phyloP scores from a whole-genome alignment of 2,888 invertebrate species.

The Noctuana brunneofusca region DNA sequence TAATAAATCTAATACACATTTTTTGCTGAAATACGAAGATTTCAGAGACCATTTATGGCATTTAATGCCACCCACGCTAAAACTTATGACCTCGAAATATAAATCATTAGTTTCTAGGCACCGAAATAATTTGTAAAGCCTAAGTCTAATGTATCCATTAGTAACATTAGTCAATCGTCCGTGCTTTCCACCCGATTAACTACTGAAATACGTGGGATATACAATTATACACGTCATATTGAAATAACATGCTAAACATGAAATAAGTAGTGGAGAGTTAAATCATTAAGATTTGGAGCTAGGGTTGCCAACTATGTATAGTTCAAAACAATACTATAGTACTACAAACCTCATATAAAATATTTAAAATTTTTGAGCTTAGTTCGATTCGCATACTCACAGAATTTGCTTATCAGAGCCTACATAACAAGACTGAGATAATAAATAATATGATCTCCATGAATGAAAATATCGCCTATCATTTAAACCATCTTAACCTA shows the following conservation, averaged over 20 bases:
- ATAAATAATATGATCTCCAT: too few relatives aligned
- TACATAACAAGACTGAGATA: too few relatives aligned
- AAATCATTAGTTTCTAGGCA: conserved; percentile 24
- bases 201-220: background rate
- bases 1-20: background rate
- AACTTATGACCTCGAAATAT: conserved; percentile 14
- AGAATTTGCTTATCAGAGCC: too few relatives aligned
- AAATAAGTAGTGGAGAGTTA: too few relatives aligned
- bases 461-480: too few relatives aligned
- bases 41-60: conserved; percentile 10
- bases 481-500: too few relatives aligned
- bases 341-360: too few relatives aligned
- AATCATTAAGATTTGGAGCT: background rate
- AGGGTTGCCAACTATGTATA: too few relatives aligned
- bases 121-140: conserved; percentile 14
- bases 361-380: too few relatives aligned
- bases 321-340: too few relatives aligned
- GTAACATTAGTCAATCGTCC: conserved; percentile 21
- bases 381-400: too few relatives aligned
- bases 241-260: too few relatives aligned
- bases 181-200: conserved; percentile 16
- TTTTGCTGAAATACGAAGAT: background rate
- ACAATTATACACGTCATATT: background rate
- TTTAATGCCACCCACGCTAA: conserved; percentile 9
- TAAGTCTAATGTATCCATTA: conserved; percentile 19